Base-by-base conservation (phyloP, 2,113 vertebrate species). In the Manacus vitellinus region DNA sequence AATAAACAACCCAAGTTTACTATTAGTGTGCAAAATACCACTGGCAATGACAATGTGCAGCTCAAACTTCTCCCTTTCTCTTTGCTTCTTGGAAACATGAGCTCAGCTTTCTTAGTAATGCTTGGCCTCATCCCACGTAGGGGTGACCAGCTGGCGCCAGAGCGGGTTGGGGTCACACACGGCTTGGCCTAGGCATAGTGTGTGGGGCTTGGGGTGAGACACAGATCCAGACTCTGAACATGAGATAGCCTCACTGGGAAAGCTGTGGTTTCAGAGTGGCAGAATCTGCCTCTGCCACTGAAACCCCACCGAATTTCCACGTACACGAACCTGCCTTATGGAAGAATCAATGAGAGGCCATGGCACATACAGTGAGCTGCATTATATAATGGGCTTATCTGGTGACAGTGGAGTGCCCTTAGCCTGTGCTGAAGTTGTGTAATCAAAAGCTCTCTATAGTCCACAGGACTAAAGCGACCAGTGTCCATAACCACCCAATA, bases 1-100 rank as follows among this genome's bases (percentile, higher is more conserved):
- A 80, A 63, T 95, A 95, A 95, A 96, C 74, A 94, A 70, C 28
- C 21, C 16, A 46, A 73, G 66, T 94, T 92, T 95, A 93, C 46
- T 44, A 46, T 47, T 83, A 30, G 23, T 55, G 82, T 96, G 75
- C 68, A 68, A 95, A 75, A 79, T 89, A 80, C 23, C 58, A 35
- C 31, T 0, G 1, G 33, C 66, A 76, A 30, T 82, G 72, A 75
- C 52, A 92, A 47, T 0, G 0, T 14, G 68, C 56, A 30, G 49
- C 2, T 18, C 46, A 76, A 55, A 72, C 14, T 19, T 87, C 56
- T 94, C 68, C 47, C 43, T n/a, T 95, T 91, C 47, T 75, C 62
- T 85, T 72, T 23, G 44, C 44, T 95, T 75, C 80, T 92, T 37
- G 84, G 84, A 81, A 94, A 76, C 5, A 8, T 43, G 76, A 95